phyloP scores from a whole-genome alignment of 2,888 invertebrate genomes.

The Cataglyphis cursor region DNA sequence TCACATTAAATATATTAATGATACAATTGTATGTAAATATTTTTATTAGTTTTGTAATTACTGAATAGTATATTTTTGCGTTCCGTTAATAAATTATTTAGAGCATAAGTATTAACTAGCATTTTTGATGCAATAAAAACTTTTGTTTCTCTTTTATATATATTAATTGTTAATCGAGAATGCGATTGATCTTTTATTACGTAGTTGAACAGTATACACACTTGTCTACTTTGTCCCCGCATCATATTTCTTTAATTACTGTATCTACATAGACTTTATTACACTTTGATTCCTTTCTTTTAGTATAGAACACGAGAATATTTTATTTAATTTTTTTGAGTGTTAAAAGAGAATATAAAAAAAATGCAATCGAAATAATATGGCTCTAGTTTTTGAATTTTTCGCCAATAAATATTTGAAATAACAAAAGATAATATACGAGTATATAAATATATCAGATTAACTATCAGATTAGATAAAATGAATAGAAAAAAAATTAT shows the following conservation, averaged over 20 bases:
- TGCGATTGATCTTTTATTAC: background rate
- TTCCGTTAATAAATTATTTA: background rate
- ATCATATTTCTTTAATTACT: background rate
- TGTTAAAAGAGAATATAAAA: background rate
- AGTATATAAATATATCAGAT: background rate
- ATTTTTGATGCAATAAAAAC: background rate
- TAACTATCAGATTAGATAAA: background rate
- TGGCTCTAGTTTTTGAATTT: background rate
- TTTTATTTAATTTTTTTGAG: background rate
- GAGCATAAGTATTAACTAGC: background rate
- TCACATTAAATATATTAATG: background rate
- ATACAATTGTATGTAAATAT: background rate
- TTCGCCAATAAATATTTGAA: background rate
- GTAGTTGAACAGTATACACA: background rate
- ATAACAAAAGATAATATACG: background rate
- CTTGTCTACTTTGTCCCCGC: constrained; percentile 52
- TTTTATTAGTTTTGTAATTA: background rate
- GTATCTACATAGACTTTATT: background rate
- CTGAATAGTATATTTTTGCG: background rate
- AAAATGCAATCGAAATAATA: background rate
- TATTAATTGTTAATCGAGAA: background rate
- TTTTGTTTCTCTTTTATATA: background rate
- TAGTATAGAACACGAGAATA: background rate
- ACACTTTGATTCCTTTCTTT: background rate
- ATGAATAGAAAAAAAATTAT: background rate